Percentiles rank a stretch among this genome's conserved stretches.
These are phyloP conservation scores for Lagria hirta DNA, from an alignment of 2,888 invertebrate species.

Conservation along the genomic window DNA sequence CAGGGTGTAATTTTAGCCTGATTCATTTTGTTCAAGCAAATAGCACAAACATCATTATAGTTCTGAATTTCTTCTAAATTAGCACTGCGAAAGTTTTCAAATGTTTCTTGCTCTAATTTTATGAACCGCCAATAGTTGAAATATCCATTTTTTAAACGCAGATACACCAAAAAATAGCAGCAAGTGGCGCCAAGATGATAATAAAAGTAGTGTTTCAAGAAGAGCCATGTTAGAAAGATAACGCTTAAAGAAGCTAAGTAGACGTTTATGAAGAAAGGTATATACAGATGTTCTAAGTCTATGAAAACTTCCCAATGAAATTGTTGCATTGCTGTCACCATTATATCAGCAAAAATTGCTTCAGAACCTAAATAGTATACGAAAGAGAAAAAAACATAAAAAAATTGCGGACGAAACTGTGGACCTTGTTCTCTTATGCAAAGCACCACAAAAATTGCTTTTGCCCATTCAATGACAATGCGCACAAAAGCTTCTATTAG, in stretches of 20 bases:
- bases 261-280: slow-evolving; percentile 64
- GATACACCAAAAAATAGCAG: slow-evolving; percentile 48
- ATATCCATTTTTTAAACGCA: slow-evolving; percentile 47
- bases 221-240: slow-evolving; percentile 5
- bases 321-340: slow-evolving; percentile 60
- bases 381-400: slow-evolving; percentile 66
- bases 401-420: slow-evolving; percentile 66
- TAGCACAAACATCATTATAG: slow-evolving; percentile 76
- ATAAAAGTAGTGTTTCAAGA: no score
- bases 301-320: slow-evolving; percentile 65
- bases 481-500: slow-evolving; percentile 54
- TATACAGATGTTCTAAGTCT: slow-evolving; percentile 69
- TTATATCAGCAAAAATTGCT: slow-evolving; percentile 66
- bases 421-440: slow-evolving; percentile 73
- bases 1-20: slow-evolving; percentile 76
- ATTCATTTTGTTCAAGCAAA: slow-evolving; percentile 71
- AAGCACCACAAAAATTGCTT: slow-evolving; percentile 62
- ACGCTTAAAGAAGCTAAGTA: slow-evolving; percentile 54
- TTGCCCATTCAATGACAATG: slow-evolving; percentile 76
- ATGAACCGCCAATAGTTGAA: slow-evolving; percentile 46
- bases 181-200: no score
- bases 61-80: slow-evolving; percentile 65
- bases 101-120: slow-evolving; percentile 43
- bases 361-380: slow-evolving; percentile 71
- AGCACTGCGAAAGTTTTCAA: slow-evolving; percentile 56